Conservation (phyloP, 2,888 invertebrate genomes). For the Tethea ocularis region DNA sequence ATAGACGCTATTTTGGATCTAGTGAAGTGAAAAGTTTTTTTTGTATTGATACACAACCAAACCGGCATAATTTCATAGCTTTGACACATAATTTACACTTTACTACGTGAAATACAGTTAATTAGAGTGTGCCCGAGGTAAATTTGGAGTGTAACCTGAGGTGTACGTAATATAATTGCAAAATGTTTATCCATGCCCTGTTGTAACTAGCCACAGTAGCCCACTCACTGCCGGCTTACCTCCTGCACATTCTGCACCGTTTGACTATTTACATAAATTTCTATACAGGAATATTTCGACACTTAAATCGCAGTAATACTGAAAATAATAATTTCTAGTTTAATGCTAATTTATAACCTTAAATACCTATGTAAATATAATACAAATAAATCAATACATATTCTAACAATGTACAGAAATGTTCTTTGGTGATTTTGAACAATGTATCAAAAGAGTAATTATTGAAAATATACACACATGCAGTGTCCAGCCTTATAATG, state of each 20-base stretch:
- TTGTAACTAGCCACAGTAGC: neutral
- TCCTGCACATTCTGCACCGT: constrained; percentile 7
- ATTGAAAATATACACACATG: constrained; percentile 34
- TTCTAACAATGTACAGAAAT: constrained; percentile 38
- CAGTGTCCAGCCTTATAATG: constrained; percentile 42
- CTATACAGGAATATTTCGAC: neutral
- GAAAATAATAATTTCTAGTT: constrained; percentile 9
- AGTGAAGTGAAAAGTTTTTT: neutral
- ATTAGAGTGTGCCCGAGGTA: constrained; percentile 6
- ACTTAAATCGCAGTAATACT: constrained; percentile 11
- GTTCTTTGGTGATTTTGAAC: constrained; percentile 40
- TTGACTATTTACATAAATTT: constrained; percentile 4
- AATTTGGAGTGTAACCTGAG: constrained; percentile 5
- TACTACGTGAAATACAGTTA: neutral
- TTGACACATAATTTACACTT: neutral
- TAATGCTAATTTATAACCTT: neutral
- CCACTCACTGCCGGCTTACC: constrained; percentile 3
- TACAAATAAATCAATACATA: constrained; percentile 36
- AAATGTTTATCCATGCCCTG: neutral
- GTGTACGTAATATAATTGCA: neutral
- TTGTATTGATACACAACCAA: neutral
- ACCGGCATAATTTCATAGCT: neutral
- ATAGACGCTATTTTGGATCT: too few species aligned
- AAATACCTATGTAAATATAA: constrained; percentile 26
- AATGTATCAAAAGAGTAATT: neutral